These are phyloP conservation scores for Eupithecia pulchellata DNA, from an alignment of 2,888 invertebrate species.

Conservation along the genomic window DNA sequence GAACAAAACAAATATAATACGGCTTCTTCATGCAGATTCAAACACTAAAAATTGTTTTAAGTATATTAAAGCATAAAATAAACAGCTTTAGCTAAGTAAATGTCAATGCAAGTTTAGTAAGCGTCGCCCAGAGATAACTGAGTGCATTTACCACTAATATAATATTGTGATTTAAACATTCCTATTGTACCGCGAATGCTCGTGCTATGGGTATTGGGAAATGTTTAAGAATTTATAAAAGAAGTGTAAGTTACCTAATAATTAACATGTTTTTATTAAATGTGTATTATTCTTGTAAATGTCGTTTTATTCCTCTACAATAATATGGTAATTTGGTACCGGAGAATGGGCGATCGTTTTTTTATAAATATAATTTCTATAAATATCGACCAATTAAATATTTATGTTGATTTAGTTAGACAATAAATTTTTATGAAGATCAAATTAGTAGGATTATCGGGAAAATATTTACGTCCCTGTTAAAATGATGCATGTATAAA, in stretches of 20 bases:
- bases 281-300: conserved; percentile 19
- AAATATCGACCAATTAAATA: background rate
- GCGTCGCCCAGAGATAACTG: background rate
- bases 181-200: conserved; percentile 45
- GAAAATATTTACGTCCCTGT: background rate
- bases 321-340: background rate
- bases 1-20: conserved; percentile 6
- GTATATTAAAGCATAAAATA: background rate
- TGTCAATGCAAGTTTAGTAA: background rate
- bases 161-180: conserved; percentile 63
- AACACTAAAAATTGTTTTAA: conserved; percentile 14
- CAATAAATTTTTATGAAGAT: background rate
- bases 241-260: conserved; percentile 8
- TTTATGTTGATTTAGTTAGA: background rate
- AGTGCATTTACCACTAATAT: conserved; percentile 43
- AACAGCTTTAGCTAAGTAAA: background rate
- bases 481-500: background rate
- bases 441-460: background rate
- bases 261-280: conserved; percentile 19
- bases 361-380: background rate
- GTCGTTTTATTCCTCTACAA: background rate
- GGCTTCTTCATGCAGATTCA: background rate
- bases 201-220: conserved; percentile 46
- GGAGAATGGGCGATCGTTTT: background rate
- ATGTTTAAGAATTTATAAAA: conserved; percentile 14